Evolutionary conservation across 2,888 invertebrate genomes (phyloP), one percentile per base, ranked within the genome.

Genomic region (Eurytoma adleriae): DNA sequence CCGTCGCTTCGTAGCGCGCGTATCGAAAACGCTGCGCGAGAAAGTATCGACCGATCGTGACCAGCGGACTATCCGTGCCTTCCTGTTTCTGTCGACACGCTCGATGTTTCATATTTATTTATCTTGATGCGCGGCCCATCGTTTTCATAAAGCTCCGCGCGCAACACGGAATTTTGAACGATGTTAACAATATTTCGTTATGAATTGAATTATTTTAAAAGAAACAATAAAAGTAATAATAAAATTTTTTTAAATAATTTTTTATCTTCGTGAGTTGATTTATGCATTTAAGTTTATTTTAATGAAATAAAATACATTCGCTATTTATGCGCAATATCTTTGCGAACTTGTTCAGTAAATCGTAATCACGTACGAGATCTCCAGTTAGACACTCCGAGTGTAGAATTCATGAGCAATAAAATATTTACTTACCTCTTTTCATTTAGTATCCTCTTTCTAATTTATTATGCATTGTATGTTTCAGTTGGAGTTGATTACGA

Each of bases 31-130:
- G 56, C 56, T 24, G 59, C 3, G 50, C 57, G 68, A 71, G 78
- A 78, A 71, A 78, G 78, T 78, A 78, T 78, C 66, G 66, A 30
- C 50, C 27, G 59, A 27, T 78, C 71, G 78, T 78, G 78, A 78
- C 78, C 71, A 52, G 27, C 27, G 16, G 56, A 48, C 73, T 59
- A 24, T 13, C 66, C 62, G 78, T 78, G 78, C 59, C 78, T 78
- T 78, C 71, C 78, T 71, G 40, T 66, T 70, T 20, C 78, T 69
- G 71, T 66, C 66, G 59, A 66, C 71, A 61, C 50, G 18, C 54
- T 24, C 18, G 30, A 27, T n/a, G 48, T 27, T 71, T 78, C 66
- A 71, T 71, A 69, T 76, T 76, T 76, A 76, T 76, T 76, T 69
- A 69, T 76, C 61, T 61, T 13, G 40, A 61, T 61, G 76, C 40